Evolutionary conservation across 2,113 vertebrate genomes (phyloP).

Genomic region (Stomatorhinus ivindoensis): DNA sequence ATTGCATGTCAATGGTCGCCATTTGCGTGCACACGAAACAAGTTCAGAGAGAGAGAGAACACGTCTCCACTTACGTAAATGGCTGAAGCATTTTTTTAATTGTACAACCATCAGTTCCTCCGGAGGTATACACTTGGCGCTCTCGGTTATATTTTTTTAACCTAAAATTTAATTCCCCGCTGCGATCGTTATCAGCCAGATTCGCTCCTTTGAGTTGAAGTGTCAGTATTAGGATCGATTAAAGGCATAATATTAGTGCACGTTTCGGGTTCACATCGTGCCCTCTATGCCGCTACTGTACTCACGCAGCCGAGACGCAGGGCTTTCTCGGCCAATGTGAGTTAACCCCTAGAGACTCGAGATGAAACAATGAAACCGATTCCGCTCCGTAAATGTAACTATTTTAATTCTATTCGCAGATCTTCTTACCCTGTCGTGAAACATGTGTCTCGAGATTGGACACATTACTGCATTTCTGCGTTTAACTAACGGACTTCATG

Average conservation of each 20-base stretch:
- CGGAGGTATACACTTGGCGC: conserved; percentile 20
- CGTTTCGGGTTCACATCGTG: conserved; percentile 15
- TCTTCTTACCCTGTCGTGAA: background rate
- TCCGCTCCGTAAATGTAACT: conserved; percentile 3
- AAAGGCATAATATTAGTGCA: background rate
- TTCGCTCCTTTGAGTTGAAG: background rate
- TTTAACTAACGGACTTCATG: background rate
- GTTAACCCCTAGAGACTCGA: conserved; percentile 38
- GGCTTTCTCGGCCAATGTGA: conserved; percentile 21
- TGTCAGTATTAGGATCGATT: background rate
- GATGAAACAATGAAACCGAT: conserved; percentile 38
- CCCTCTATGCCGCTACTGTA: conserved; percentile 19
- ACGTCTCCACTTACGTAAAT: conserved; percentile 46
- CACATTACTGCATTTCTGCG: background rate
- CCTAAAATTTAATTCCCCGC: background rate
- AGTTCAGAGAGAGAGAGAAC: conserved; percentile 39
- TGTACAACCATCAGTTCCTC: conserved; percentile 31
- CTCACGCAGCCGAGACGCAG: conserved; percentile 30
- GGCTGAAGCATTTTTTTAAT: conserved; percentile 43
- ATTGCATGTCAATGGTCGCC: conserved; percentile 37
- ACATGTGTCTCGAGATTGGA: background rate
- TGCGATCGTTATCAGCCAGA: background rate
- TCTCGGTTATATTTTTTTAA: background rate
- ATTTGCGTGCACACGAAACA: conserved; percentile 44
- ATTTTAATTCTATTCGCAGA: background rate